Conservation (phyloP, 1,140 invertebrate genomes). For the Nebria ingens region DNA sequence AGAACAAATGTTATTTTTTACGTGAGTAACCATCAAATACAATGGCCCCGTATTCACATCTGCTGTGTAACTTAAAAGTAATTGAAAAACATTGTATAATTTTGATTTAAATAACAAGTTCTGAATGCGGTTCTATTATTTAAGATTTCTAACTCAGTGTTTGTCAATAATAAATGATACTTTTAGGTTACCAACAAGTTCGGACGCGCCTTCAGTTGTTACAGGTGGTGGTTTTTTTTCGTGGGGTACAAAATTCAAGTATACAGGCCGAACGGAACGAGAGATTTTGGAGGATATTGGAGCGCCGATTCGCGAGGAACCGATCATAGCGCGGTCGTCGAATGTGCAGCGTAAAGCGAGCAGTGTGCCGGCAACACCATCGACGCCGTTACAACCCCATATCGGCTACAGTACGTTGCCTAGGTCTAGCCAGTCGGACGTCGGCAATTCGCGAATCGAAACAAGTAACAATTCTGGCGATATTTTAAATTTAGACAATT, state of each 20-base stretch:
- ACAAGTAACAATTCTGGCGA: slow-evolving; percentile 41
- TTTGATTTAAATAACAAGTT: no score
- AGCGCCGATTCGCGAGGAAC: slow-evolving; percentile 44
- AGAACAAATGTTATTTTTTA: slow-evolving; percentile 95
- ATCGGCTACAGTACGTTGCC: slow-evolving; percentile 75
- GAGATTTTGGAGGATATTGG: slow-evolving; percentile 70
- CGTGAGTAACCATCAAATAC: slow-evolving; percentile 75
- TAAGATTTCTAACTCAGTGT: no score
- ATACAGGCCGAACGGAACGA: slow-evolving; percentile 76
- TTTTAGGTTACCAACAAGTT: slow-evolving; percentile 70
- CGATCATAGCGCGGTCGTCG: slow-evolving; percentile 45
- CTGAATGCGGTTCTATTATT: no score
- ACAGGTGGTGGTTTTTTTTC: slow-evolving; percentile 91
- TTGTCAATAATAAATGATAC: slow-evolving; percentile 15
- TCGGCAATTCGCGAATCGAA: slow-evolving; percentile 42
- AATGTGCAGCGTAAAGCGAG: slow-evolving; percentile 65
- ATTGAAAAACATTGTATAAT: no score
- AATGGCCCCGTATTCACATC: background rate
- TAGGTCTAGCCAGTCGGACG: slow-evolving; percentile 66
- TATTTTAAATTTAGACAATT: slow-evolving; percentile 36
- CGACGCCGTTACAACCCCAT: slow-evolving; percentile 56
- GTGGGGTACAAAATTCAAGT: slow-evolving; percentile 88
- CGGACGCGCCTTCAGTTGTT: slow-evolving; percentile 74
- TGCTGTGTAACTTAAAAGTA: no score
- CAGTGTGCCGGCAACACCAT: slow-evolving; percentile 75